Conservation (phyloP, 2,888 invertebrate species). For the Platycheirus albimanus region DNA sequence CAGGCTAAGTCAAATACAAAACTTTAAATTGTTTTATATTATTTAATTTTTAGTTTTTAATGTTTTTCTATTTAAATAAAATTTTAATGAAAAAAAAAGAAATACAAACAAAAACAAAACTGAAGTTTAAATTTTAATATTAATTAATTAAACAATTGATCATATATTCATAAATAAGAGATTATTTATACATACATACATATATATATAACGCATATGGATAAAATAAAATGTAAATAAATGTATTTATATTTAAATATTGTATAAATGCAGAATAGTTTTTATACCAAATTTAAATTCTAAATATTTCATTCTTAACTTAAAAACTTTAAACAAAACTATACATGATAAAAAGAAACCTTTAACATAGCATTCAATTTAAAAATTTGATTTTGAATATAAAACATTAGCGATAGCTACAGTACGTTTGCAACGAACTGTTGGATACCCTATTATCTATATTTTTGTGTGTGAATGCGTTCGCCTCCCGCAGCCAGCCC, state of each 20-base stretch:
- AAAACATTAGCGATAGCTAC: no score
- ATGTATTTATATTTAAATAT: constrained; percentile 41
- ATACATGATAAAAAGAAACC: not conserved
- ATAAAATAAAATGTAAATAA: constrained; percentile 53
- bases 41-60: constrained; percentile 57
- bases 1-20: constrained; percentile 68
- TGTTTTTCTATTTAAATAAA: constrained; percentile 62
- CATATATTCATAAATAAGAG: constrained; percentile 42
- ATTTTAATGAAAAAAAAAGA: constrained; percentile 56
- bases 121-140: constrained; percentile 61
- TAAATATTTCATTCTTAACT: constrained; percentile 12
- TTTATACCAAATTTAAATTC: constrained; percentile 70
- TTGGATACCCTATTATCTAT: no score
- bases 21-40: constrained; percentile 62
- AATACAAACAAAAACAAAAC: constrained; percentile 25
- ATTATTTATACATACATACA: constrained; percentile 35
- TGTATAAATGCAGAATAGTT: constrained; percentile 60
- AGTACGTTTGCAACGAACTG: no score
- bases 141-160: constrained; percentile 21
- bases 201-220: no score
- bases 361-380: not conserved
- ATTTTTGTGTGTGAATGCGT: no score
- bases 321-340: not conserved
- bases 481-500: no score
- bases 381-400: not conserved